Conservation (phyloP, 1,140 invertebrate species). For the Cydia splendana region DNA sequence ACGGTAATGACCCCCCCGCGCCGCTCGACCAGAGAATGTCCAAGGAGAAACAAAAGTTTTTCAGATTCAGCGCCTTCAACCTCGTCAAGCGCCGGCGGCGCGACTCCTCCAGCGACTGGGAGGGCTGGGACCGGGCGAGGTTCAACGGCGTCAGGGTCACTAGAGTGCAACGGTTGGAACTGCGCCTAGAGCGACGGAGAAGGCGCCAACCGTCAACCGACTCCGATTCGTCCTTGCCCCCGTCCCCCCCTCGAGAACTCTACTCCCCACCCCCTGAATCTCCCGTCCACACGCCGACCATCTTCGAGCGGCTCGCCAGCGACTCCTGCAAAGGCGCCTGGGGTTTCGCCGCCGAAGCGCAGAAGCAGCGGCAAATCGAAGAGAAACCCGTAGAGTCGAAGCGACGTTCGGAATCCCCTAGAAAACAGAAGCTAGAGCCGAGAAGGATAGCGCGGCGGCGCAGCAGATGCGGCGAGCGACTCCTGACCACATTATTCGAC, state of each 20-base stretch:
- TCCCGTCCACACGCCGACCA: conserved; percentile 52
- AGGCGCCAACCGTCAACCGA: conserved; percentile 26
- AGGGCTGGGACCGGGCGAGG: conserved; percentile 51
- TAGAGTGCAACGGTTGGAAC: conserved; percentile 57
- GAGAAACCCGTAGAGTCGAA: conserved; percentile 44
- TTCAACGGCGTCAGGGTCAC: conserved; percentile 64
- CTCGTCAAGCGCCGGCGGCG: conserved; percentile 71
- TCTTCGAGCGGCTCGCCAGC: conserved; percentile 78
- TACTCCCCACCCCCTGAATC: conserved; percentile 5
- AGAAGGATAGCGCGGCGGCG: conserved; percentile 54
- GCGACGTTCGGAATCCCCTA: conserved; percentile 22
- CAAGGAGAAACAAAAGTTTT: conserved; percentile 93
- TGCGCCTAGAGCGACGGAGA: conserved; percentile 49
- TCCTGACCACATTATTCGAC: conserved; percentile 88
- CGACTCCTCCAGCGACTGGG: conserved; percentile 63
- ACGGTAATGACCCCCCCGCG: conserved; percentile 76
- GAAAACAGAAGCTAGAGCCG: not conserved
- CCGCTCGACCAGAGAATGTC: conserved; percentile 84
- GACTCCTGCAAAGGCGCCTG: conserved; percentile 81
- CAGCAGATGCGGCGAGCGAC: conserved; percentile 71
- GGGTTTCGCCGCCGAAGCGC: conserved; percentile 88
- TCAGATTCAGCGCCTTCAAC: conserved; percentile 88
- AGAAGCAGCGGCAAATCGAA: conserved; percentile 70
- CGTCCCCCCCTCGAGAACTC: conserved; percentile 27
- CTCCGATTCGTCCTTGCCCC: conserved; percentile 29